Evolutionary conservation across 1,140 invertebrate genomes (phyloP).

Genomic region (Drosophila sucinea): DNA sequence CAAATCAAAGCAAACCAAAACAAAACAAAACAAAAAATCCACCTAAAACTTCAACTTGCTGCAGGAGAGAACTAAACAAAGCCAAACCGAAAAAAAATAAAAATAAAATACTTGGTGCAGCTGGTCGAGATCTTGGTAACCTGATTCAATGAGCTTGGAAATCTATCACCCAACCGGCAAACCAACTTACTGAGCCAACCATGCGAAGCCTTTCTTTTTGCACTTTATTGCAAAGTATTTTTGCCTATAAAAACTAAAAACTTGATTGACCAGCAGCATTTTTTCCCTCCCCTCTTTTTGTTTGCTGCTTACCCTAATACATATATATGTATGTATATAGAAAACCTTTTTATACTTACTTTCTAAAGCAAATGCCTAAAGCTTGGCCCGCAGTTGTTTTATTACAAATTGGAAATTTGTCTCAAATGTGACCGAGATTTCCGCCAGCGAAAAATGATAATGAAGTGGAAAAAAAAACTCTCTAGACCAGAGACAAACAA

Average conservation of each 20-base stretch:
- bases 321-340: slow-evolving; percentile 24
- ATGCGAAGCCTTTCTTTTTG: slow-evolving; percentile 65
- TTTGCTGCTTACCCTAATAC: slow-evolving; percentile 9
- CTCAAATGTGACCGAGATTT: slow-evolving; percentile 39
- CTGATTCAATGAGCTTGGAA: slow-evolving; percentile 64
- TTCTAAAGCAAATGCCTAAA: slow-evolving; percentile 52
- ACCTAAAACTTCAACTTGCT: slow-evolving; percentile 4
- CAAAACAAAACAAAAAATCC: too few species aligned
- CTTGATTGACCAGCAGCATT: slow-evolving; percentile 63
- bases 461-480: not conserved
- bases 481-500: not conserved
- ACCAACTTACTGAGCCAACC: not conserved
- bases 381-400: slow-evolving; percentile 59
- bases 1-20: too few species aligned
- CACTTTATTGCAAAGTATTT: slow-evolving; percentile 39
- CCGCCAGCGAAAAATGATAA: slow-evolving; percentile 2
- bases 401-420: slow-evolving; percentile 72
- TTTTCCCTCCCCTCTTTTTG: slow-evolving; percentile 23
- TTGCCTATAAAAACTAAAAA: slow-evolving; percentile 32
- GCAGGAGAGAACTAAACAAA: slow-evolving; percentile 10
- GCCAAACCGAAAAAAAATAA: slow-evolving; percentile 5
- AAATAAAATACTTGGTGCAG: slow-evolving; percentile 34
- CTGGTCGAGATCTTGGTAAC: slow-evolving; percentile 61
- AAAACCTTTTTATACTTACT: slow-evolving; percentile 57
- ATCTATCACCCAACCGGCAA: slow-evolving; percentile 54